phyloP scores from a whole-genome alignment of 1,140 invertebrate genomes.

The Sminthurinus signatus region DNA sequence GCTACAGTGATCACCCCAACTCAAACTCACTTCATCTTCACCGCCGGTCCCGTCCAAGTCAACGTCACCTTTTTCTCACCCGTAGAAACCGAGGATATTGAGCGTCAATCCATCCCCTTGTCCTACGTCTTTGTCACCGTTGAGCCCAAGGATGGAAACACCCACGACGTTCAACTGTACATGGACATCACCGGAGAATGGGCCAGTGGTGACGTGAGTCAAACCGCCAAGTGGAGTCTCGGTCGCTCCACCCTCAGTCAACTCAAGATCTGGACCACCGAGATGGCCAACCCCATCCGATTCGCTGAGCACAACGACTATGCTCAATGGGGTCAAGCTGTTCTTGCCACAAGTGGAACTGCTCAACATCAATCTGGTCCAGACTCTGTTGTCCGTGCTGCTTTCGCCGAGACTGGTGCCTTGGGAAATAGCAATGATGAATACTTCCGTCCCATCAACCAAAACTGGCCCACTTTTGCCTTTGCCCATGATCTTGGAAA shows the following conservation, averaged over 20 bases:
- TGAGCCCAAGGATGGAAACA: slow-evolving; percentile 5
- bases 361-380: slow-evolving; percentile 17
- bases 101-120: slow-evolving; percentile 30
- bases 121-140: slow-evolving; percentile 25
- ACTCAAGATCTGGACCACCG: slow-evolving; percentile 23
- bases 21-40: slow-evolving; percentile 21
- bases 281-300: slow-evolving; percentile 1
- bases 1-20: slow-evolving; percentile 21
- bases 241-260: background rate
- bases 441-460: slow-evolving; percentile 26
- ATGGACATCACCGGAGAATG: slow-evolving; percentile 34
- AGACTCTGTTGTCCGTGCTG: slow-evolving; percentile 16
- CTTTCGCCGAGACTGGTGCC: slow-evolving; percentile 14
- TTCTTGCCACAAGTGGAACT: slow-evolving; percentile 9
- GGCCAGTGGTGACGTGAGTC: slow-evolving; percentile 1
- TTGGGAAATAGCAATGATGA: slow-evolving; percentile 24
- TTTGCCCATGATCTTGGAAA: slow-evolving; percentile 28
- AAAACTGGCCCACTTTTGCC: slow-evolving; percentile 28
- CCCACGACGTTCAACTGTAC: slow-evolving; percentile 31
- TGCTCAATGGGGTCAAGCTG: slow-evolving; percentile 29
- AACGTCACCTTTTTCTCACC: slow-evolving; percentile 33
- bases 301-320: slow-evolving; percentile 23
- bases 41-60: slow-evolving; percentile 28
- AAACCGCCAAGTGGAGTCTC: slow-evolving; percentile 16
- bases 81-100: slow-evolving; percentile 24